These are phyloP conservation scores for Ranitomeya imitator DNA, from an alignment of 2,113 vertebrate species.

Conservation along the genomic window DNA sequence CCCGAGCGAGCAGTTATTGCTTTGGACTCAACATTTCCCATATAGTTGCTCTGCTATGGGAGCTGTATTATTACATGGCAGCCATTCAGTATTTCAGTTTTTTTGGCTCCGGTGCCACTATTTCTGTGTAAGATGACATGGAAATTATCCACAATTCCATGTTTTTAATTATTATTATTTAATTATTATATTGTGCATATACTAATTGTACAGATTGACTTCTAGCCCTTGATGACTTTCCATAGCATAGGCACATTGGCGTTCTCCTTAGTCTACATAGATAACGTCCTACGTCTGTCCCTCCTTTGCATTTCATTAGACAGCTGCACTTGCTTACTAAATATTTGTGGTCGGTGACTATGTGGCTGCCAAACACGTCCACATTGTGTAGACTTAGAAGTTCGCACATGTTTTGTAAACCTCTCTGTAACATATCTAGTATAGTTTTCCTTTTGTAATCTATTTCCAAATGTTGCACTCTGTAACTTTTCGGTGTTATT, in stretches of 20 bases:
- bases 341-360: slow-evolving; percentile 20
- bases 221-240: not conserved
- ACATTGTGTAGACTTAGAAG: not conserved
- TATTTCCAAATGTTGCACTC: not conserved
- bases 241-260: not conserved
- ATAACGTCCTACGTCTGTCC: not conserved
- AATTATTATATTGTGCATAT: not conserved
- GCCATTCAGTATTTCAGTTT: too few relatives aligned
- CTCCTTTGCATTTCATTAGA: not conserved
- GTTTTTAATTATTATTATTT: not conserved
- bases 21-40: too few relatives aligned
- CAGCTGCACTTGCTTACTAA: slow-evolving; percentile 32
- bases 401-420: not conserved
- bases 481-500: not conserved
- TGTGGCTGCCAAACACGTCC: slow-evolving; percentile 24
- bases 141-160: not conserved
- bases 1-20: too few relatives aligned
- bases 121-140: not conserved
- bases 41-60: too few relatives aligned
- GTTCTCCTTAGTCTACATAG: not conserved
- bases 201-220: not conserved
- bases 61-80: too few relatives aligned
- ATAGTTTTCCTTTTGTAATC: not conserved
- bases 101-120: not conserved
- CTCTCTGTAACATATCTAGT: not conserved